Evolutionary conservation across 2,888 invertebrate genomes (phyloP).

Genomic region (Eristalis intricaria): DNA sequence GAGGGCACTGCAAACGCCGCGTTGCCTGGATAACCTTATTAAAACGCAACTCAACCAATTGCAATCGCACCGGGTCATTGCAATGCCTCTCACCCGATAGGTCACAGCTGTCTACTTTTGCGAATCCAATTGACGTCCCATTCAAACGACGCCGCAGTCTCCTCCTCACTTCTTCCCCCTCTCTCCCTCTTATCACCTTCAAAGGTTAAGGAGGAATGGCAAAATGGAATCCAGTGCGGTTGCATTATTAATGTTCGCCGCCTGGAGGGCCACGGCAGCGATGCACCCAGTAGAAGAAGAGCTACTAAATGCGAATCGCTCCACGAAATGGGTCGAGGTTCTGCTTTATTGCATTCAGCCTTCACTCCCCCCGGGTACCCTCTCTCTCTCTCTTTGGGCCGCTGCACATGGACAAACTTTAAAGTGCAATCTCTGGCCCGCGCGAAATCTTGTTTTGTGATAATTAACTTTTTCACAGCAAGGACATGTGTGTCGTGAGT

Average conservation of each 20-base stretch:
- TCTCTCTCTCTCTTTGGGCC: too few species aligned
- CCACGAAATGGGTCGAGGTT: slow-evolving; percentile 5
- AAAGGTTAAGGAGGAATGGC: background rate
- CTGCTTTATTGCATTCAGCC: background rate
- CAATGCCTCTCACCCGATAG: background rate
- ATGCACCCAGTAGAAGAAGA: background rate
- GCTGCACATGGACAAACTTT: slow-evolving; percentile 18
- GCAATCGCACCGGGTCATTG: background rate
- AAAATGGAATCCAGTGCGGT: background rate
- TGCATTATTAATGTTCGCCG: background rate
- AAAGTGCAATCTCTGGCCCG: background rate
- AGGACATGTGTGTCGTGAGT: background rate
- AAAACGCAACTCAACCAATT: background rate
- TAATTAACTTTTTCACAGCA: slow-evolving; percentile 38
- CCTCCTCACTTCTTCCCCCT: background rate
- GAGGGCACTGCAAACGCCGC: background rate
- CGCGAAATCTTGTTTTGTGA: slow-evolving; percentile 32
- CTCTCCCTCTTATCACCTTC: background rate
- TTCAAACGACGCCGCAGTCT: background rate
- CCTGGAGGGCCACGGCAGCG: background rate
- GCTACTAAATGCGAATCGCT: background rate
- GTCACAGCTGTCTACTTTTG: background rate
- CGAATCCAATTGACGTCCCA: background rate
- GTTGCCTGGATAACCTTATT: background rate
- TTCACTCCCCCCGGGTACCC: background rate